Conservation (phyloP, 2,113 vertebrate genomes). For the Heloderma charlesbogerti region DNA sequence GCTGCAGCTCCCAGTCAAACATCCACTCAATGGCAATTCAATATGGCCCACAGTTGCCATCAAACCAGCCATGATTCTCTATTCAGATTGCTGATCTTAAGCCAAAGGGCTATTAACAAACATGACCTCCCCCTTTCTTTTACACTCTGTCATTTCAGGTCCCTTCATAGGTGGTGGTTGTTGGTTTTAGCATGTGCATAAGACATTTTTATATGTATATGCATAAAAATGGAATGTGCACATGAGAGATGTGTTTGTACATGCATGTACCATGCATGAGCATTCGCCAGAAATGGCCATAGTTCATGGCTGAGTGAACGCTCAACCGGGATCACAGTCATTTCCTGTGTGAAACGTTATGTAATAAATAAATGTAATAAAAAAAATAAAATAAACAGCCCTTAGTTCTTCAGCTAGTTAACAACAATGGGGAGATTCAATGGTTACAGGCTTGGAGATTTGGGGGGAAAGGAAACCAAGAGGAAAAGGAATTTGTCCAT, state of each 20-base stretch:
- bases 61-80: not conserved
- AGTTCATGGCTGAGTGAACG: too few species aligned
- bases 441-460: not conserved
- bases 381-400: not conserved
- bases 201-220: too few species aligned
- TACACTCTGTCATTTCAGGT: not conserved
- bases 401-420: not conserved
- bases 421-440: slow-evolving; percentile 6
- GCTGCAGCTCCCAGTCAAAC: not conserved
- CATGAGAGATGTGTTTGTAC: not conserved
- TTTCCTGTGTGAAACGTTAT: not conserved
- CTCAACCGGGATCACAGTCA: not conserved
- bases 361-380: not conserved
- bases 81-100: too few species aligned
- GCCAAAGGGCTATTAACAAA: not conserved
- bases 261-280: slow-evolving; percentile 3
- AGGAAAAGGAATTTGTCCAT: slow-evolving; percentile 44
- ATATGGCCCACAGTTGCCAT: not conserved
- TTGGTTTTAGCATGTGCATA: not conserved
- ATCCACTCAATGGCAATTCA: not conserved
- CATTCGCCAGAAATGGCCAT: too few species aligned
- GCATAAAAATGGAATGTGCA: not conserved
- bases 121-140: not conserved
- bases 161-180: not conserved
- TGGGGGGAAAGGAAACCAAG: not conserved